Conservation (phyloP, 1,140 invertebrate species). For the Drosophila kepulauana region DNA sequence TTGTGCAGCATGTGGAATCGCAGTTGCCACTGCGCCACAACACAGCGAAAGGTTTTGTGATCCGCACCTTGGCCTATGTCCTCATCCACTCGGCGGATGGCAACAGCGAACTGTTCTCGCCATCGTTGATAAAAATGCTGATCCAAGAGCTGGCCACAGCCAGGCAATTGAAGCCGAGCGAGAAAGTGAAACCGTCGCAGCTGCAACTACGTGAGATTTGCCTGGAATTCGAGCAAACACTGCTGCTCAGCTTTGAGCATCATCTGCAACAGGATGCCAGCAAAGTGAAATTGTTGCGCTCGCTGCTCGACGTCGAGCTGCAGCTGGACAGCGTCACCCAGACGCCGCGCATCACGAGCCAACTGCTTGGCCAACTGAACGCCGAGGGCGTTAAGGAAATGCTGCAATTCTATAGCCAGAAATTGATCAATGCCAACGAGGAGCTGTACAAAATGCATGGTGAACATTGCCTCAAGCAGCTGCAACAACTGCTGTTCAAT, state of each 20-base stretch:
- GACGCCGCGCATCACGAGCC: slow-evolving; percentile 35
- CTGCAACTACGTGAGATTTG: slow-evolving; percentile 34
- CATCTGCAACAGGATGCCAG: slow-evolving; percentile 22
- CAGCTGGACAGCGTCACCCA: slow-evolving; percentile 34
- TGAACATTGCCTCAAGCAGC: slow-evolving; percentile 46
- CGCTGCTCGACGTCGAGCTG: slow-evolving; percentile 26
- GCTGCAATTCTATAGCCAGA: slow-evolving; percentile 36
- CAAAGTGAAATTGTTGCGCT: slow-evolving; percentile 42
- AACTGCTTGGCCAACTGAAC: slow-evolving; percentile 25
- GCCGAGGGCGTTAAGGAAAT: slow-evolving; percentile 10
- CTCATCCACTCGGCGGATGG: slow-evolving; percentile 18
- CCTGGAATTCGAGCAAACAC: slow-evolving; percentile 33
- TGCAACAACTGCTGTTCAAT: slow-evolving; percentile 42
- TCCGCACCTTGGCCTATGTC: slow-evolving; percentile 27
- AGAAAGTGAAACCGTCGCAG: slow-evolving; percentile 12
- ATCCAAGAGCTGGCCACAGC: slow-evolving; percentile 30
- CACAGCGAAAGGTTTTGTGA: slow-evolving; percentile 24
- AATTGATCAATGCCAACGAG: slow-evolving; percentile 3
- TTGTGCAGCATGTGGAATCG: slow-evolving; percentile 7
- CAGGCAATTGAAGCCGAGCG: slow-evolving; percentile 12
- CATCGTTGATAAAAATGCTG: slow-evolving; percentile 19
- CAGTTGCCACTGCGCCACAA: slow-evolving; percentile 41
- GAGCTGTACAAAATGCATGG: slow-evolving; percentile 5
- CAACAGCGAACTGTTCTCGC: neutral
- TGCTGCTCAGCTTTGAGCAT: slow-evolving; percentile 43